Conservation (phyloP, 2,797 vertebrate species). For the Pseudochaenichthys georgianus region DNA sequence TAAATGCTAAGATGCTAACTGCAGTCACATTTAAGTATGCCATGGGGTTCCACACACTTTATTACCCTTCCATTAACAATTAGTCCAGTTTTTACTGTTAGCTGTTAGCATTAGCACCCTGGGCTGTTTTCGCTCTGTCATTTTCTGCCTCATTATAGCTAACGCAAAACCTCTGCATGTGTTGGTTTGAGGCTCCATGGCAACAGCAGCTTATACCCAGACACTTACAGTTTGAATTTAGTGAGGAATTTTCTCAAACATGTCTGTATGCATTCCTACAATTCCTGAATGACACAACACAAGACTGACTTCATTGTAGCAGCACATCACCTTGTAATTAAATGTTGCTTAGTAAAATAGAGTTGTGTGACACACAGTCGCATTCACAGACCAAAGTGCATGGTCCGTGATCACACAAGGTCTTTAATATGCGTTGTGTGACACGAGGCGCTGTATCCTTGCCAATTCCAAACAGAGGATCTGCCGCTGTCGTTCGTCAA, state of each 20-base stretch:
- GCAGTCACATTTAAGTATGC: conserved; percentile 13
- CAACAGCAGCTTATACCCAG: conserved; percentile 36
- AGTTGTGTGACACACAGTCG: conserved; percentile 18
- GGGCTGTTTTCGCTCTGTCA: conserved; percentile 33
- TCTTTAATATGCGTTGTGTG: conserved; percentile 56
- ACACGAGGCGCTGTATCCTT: conserved; percentile 36
- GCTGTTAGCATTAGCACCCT: conserved; percentile 52
- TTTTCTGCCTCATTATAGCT: conserved; percentile 53
- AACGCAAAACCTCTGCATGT: conserved; percentile 25
- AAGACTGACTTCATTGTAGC: conserved; percentile 39
- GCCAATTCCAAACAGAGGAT: conserved; percentile 49
- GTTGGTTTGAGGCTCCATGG: conserved; percentile 36
- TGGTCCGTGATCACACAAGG: conserved; percentile 24
- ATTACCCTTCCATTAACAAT: conserved; percentile 56
- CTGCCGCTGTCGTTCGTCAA: conserved; percentile 56
- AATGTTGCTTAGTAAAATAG: conserved; percentile 13
- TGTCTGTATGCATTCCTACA: conserved; percentile 9
- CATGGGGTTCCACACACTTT: conserved; percentile 43
- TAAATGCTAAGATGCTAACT: conserved; percentile 39
- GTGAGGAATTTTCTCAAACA: conserved; percentile 10
- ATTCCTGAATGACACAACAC: conserved; percentile 32
- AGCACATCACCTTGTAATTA: conserved; percentile 40
- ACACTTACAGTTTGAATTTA: conserved; percentile 33
- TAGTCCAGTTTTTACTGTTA: conserved; percentile 48
- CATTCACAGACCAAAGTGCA: conserved; percentile 12